Percentiles rank a stretch among this genome's conserved stretches.
These are phyloP conservation scores for Sphenopsis melanotis DNA, from an alignment of 2,797 vertebrate species.

Conservation along the genomic window DNA sequence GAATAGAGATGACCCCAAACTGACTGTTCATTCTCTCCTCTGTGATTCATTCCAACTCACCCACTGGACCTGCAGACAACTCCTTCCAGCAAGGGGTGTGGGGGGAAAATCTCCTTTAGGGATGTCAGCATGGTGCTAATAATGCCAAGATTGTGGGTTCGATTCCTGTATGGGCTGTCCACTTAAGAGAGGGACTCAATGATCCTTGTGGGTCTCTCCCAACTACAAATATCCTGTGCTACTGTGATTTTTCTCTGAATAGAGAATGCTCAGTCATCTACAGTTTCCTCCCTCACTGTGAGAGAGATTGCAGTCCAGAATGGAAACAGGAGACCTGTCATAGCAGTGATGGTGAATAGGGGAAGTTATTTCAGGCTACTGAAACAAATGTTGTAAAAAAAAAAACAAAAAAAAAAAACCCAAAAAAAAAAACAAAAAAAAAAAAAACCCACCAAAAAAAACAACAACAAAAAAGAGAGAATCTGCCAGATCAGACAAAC, in stretches of 20 bases:
- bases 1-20: neutral
- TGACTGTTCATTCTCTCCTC: neutral
- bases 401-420: too few relatives aligned
- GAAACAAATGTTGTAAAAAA: neutral
- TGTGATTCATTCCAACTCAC: constrained; percentile 11
- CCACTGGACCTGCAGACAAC: neutral
- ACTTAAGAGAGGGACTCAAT: neutral
- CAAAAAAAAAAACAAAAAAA: neutral
- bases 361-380: neutral
- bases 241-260: neutral
- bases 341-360: neutral
- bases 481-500: neutral
- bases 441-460: neutral
- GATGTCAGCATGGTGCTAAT: neutral
- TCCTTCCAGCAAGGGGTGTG: neutral
- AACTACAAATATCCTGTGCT: neutral
- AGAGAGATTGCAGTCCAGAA: neutral
- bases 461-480: neutral
- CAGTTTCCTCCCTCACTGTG: neutral
- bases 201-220: neutral
- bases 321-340: neutral
- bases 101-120: neutral
- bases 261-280: neutral
- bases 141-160: neutral
- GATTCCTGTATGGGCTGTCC: accelerated